Percentiles rank a stretch among this genome's conserved stretches.
Evolutionary conservation across 2,113 vertebrate genomes (phyloP).

Genomic region (Canis aureus): DNA sequence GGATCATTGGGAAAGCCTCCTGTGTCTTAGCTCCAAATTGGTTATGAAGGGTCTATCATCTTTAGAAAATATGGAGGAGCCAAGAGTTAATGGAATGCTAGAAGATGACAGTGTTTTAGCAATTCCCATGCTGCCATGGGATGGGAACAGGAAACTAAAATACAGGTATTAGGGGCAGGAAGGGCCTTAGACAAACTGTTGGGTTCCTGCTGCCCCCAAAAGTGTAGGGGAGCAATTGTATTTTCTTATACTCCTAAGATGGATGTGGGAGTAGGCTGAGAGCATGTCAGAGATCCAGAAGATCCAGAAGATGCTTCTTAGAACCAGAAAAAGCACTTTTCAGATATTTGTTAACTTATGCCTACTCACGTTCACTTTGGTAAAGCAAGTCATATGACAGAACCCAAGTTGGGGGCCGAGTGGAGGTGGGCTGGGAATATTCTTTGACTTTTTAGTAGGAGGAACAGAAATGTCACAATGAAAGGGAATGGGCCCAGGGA

Average conservation of each 20-base stretch:
- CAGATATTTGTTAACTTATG: not conserved
- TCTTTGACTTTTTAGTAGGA: not conserved
- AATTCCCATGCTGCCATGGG: not conserved
- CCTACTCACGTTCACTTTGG: not conserved
- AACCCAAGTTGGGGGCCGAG: not conserved
- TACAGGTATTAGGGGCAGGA: not conserved
- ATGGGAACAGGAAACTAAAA: not conserved
- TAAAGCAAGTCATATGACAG: not conserved
- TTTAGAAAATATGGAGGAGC: not conserved
- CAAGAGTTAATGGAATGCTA: not conserved
- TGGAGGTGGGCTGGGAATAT: not conserved
- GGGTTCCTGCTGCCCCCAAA: not conserved
- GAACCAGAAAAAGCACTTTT: not conserved
- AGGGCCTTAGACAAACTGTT: not conserved
- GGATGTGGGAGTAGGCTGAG: not conserved
- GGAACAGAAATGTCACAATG: not conserved
- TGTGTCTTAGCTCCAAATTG: not conserved
- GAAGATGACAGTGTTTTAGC: not conserved
- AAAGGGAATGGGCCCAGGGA: not conserved
- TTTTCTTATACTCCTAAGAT: constrained; percentile 2
- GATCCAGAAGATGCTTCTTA: not conserved
- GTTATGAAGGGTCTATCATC: not conserved
- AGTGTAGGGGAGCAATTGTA: not conserved
- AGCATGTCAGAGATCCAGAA: not conserved
- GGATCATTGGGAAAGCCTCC: not conserved